A percentile compares a stretch with the other conserved stretches of the same genome.
These are phyloP conservation scores for Emydocephalus ijimae DNA, from an alignment of 2,113 vertebrate genomes.

Conservation along the genomic window DNA sequence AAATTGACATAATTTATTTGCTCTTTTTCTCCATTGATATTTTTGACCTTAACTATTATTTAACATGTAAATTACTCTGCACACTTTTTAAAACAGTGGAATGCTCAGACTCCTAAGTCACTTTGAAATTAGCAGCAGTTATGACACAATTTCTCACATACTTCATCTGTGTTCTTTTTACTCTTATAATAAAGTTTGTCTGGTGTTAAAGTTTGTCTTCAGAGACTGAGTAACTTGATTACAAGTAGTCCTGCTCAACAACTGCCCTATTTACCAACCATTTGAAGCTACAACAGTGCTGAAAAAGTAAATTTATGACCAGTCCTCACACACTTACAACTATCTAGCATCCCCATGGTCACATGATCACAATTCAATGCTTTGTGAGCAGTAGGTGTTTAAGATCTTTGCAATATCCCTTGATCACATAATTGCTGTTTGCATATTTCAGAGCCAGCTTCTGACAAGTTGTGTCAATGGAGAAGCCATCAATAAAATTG, in stretches of 20 bases:
- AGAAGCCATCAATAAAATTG: not conserved
- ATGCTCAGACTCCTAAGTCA: constrained; percentile 26
- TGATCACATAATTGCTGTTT: not conserved
- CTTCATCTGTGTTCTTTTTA: not conserved
- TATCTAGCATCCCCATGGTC: not conserved
- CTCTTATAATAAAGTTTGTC: not conserved
- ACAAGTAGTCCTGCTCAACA: not conserved
- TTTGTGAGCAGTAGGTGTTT: not conserved
- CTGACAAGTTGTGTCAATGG: not conserved
- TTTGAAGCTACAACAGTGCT: not conserved
- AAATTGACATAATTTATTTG: constrained; percentile 57
- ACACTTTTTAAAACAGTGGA: constrained; percentile 31
- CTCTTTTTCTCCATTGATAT: constrained; percentile 45
- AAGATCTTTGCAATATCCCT: not conserved
- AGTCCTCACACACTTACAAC: not conserved
- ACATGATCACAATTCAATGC: not conserved
- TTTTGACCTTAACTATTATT: constrained; percentile 64
- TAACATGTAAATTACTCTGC: constrained; percentile 64
- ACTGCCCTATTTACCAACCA: not conserved
- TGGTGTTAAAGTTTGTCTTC: not conserved
- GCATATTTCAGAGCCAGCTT: not conserved
- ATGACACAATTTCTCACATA: not conserved
- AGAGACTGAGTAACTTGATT: not conserved
- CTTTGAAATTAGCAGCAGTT: constrained; percentile 46
- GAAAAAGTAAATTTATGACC: not conserved